A percentile compares a stretch with the other conserved stretches of the same genome.
Evolutionary conservation across 1,140 invertebrate genomes (phyloP).

Genomic region (Temnothorax curvispinosus): DNA sequence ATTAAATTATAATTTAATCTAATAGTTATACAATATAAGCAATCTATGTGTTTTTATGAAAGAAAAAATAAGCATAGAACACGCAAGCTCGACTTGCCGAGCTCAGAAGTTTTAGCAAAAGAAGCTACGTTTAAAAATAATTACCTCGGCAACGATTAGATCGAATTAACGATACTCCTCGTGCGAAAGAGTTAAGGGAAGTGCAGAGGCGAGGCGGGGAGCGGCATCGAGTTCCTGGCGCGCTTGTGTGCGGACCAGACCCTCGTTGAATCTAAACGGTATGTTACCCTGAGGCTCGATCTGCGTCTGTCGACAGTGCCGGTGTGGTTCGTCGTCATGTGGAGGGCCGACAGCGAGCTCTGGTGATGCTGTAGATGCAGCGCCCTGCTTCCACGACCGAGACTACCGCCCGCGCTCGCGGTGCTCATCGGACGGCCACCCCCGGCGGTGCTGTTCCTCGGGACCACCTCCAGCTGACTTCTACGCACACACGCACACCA

Average conservation of each 20-base stretch:
- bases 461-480: constrained; percentile 85
- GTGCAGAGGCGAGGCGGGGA: constrained; percentile 30
- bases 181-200: constrained; percentile 33
- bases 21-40: neutral
- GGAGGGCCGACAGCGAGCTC: constrained; percentile 82
- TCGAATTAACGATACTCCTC: neutral
- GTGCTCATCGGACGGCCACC: constrained; percentile 83
- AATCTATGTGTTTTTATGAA: neutral
- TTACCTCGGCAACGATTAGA: neutral
- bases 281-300: constrained; percentile 85
- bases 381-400: constrained; percentile 82
- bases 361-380: constrained; percentile 83
- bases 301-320: constrained; percentile 83
- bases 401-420: constrained; percentile 81
- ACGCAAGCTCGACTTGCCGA: neutral
- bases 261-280: constrained; percentile 69
- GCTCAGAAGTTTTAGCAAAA: neutral
- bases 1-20: neutral
- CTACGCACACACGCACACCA: constrained; percentile 82
- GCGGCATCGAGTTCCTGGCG: constrained; percentile 53
- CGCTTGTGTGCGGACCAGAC: constrained; percentile 55
- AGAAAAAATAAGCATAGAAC: neutral
- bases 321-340: constrained; percentile 81
- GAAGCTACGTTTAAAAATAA: neutral
- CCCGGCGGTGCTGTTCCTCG: constrained; percentile 79